Evolutionary conservation across 2,113 vertebrate genomes (phyloP).

Genomic region (Microcebus ravelobensis): DNA sequence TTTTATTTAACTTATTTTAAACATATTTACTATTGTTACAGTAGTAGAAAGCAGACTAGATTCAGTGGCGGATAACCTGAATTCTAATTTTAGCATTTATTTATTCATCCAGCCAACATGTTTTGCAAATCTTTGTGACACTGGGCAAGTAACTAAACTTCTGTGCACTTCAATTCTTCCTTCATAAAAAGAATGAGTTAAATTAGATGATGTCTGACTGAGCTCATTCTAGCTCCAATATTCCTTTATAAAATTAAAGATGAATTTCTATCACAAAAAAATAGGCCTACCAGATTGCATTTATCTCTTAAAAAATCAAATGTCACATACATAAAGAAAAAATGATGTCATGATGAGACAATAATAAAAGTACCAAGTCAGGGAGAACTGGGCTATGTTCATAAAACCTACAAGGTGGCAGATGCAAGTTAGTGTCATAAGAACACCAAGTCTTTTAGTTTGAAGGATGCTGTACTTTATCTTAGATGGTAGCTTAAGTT

Average conservation of each 20-base stretch:
- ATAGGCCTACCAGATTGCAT: not conserved
- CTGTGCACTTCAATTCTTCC: not conserved
- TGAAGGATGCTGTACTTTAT: not conserved
- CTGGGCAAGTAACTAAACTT: not conserved
- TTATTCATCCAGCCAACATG: not conserved
- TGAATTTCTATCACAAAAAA: not conserved
- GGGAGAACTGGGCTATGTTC: not conserved
- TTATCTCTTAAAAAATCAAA: not conserved
- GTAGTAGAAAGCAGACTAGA: not conserved
- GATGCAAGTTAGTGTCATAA: not conserved
- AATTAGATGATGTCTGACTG: not conserved
- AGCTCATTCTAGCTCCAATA: not conserved
- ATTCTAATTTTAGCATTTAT: conserved; percentile 12
- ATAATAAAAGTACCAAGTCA: not conserved
- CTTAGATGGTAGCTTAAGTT: not conserved
- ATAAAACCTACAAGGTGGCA: not conserved
- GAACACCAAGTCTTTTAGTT: not conserved
- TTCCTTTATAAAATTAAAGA: conserved; percentile 15
- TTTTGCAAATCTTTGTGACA: not conserved
- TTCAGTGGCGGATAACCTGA: not conserved
- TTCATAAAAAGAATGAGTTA: not conserved
- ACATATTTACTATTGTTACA: not conserved
- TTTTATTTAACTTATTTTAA: not conserved
- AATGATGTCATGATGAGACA: not conserved
- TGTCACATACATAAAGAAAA: not conserved